Evolutionary conservation across 35 echinoderm and acorn worm species (phyloP).

Genomic region (Heliocidaris tuberculata): DNA sequence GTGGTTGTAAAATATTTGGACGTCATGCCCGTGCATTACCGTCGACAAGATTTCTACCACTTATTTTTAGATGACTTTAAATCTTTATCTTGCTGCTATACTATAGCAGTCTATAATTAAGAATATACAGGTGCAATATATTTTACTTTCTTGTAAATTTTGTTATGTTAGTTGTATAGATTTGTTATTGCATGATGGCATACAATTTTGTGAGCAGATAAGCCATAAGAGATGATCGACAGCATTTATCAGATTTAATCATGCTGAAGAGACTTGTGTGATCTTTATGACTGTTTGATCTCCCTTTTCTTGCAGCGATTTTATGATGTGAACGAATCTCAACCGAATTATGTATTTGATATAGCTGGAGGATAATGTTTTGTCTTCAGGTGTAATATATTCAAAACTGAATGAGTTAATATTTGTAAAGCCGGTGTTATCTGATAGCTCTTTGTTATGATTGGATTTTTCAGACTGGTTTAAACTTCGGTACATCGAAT

Average conservation of each 20-base stretch:
- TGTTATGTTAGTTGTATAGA: neutral
- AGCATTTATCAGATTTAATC: neutral
- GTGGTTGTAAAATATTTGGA: neutral
- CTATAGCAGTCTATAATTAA: neutral
- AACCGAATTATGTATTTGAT: neutral
- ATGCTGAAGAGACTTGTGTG: neutral
- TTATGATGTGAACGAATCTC: neutral
- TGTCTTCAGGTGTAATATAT: neutral
- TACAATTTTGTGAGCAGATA: neutral
- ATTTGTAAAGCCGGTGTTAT: neutral
- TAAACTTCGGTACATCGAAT: neutral
- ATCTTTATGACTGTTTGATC: neutral
- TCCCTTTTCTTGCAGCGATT: neutral
- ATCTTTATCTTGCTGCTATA: neutral
- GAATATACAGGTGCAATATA: neutral
- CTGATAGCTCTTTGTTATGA: neutral
- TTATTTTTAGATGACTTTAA: neutral
- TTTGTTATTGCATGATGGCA: neutral
- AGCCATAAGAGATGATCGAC: neutral
- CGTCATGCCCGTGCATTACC: neutral
- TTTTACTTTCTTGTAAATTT: neutral
- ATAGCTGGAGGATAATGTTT: neutral
- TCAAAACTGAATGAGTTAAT: neutral
- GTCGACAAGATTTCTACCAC: neutral
- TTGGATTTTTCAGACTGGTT: neutral